Percentiles rank a stretch among this genome's conserved stretches.
Evolutionary conservation across 1,140 invertebrate species (phyloP).

Genomic region (Solenopsis fugax): DNA sequence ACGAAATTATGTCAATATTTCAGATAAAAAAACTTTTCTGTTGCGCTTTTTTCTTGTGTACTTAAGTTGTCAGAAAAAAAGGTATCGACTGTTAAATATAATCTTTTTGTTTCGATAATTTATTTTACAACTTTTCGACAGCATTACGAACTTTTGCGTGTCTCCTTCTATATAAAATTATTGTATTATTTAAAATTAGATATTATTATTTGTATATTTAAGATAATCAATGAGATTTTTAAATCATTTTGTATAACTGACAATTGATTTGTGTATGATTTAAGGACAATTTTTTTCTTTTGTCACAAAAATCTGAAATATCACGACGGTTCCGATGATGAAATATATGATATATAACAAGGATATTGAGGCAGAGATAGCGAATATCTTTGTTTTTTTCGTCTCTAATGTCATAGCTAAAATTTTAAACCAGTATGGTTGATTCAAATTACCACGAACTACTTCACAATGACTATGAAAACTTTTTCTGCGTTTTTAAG

Average conservation of each 20-base stretch:
- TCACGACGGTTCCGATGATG: constrained; percentile 73
- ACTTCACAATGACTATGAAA: constrained; percentile 29
- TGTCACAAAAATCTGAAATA: constrained; percentile 17
- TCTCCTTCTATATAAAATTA: not conserved
- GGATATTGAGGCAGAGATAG: constrained; percentile 80
- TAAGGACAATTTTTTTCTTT: not conserved
- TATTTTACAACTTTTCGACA: not conserved
- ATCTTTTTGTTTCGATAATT: not conserved
- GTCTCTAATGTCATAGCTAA: constrained; percentile 32
- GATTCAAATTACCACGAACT: constrained; percentile 42
- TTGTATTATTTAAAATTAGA: not conserved
- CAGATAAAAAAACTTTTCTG: constrained; percentile 3
- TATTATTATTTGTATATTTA: not conserved
- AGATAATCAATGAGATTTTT: not conserved
- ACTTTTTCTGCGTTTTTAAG: constrained; percentile 10
- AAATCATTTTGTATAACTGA: not conserved
- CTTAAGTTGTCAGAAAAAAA: not conserved
- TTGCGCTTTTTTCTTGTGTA: not conserved
- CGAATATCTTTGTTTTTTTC: constrained; percentile 63
- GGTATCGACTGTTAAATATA: not conserved
- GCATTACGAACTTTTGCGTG: not conserved
- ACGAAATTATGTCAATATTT: not conserved
- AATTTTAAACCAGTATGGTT: constrained; percentile 5
- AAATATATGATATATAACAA: constrained; percentile 66
- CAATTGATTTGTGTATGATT: not conserved